Percentiles rank a stretch among this genome's conserved stretches.
Conservation (phyloP, 2,113 vertebrate genomes). For the Empidonax alnorum region DNA sequence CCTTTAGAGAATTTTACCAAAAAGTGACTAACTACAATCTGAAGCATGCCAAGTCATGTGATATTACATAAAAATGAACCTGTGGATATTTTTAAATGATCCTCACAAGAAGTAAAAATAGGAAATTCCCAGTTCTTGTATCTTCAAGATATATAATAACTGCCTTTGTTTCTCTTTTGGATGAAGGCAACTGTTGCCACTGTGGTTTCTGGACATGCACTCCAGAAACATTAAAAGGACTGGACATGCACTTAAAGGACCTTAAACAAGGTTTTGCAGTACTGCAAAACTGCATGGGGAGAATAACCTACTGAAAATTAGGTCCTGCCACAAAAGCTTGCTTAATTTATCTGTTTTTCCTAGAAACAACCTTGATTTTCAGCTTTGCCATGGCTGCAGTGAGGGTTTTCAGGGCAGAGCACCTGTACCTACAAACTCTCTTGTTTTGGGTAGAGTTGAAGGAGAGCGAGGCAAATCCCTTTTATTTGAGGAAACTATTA, state of each 20-base stretch:
- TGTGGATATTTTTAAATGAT: slow-evolving; percentile 8
- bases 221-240: background rate
- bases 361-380: background rate
- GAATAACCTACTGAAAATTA: background rate
- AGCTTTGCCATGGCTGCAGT: background rate
- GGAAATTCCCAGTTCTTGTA: background rate
- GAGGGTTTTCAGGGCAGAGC: background rate
- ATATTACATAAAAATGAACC: slow-evolving; percentile 11
- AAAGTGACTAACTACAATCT: slow-evolving; percentile 30
- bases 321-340: background rate
- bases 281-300: background rate
- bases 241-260: accelerated
- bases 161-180: background rate
- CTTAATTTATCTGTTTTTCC: background rate
- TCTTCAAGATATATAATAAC: background rate
- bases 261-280: background rate
- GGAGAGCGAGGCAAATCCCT: background rate
- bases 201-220: accelerated
- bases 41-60: background rate
- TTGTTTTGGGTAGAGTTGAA: background rate
- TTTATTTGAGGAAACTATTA: background rate
- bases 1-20: slow-evolving; percentile 10
- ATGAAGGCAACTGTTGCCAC: background rate
- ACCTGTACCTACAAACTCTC: background rate
- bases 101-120: background rate